phyloP scores from a whole-genome alignment of 2,797 vertebrate species.

The Characodon lateralis region DNA sequence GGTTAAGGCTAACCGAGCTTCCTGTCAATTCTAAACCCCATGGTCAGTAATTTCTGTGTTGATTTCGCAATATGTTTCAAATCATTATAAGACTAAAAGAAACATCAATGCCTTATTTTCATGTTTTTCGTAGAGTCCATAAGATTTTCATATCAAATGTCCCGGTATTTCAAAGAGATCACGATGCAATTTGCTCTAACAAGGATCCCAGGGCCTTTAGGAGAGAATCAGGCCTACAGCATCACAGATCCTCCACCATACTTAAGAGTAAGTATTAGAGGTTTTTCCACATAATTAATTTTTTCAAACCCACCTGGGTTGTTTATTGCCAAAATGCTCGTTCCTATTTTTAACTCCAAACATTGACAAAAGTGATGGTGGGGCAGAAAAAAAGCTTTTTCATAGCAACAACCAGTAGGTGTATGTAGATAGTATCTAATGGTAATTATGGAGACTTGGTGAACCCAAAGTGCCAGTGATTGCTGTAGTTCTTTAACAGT shows the following conservation, averaged over 20 bases:
- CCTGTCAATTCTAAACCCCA: not conserved
- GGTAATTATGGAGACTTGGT: too few relatives aligned
- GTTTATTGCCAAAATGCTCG: too few relatives aligned
- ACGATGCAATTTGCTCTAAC: not conserved
- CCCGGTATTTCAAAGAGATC: not conserved
- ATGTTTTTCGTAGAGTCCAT: not conserved
- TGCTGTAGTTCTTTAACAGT: not conserved
- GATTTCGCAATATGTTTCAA: not conserved
- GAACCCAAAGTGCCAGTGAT: too few relatives aligned
- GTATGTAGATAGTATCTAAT: too few relatives aligned
- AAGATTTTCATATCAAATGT: not conserved
- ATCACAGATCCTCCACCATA: not conserved
- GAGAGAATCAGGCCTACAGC: not conserved
- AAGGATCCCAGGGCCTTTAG: not conserved
- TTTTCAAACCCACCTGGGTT: too few relatives aligned
- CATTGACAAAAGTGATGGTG: too few relatives aligned
- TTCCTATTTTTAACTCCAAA: too few relatives aligned
- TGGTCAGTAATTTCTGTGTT: not conserved
- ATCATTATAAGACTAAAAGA: not conserved
- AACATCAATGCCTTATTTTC: not conserved
- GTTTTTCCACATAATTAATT: too few relatives aligned
- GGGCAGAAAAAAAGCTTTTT: too few relatives aligned
- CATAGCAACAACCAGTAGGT: too few relatives aligned
- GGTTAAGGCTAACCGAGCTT: constrained; percentile 55
- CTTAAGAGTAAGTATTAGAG: too few relatives aligned